Evolutionary conservation across 1,140 invertebrate genomes (phyloP).

Genomic region (Drosophila mauritiana): DNA sequence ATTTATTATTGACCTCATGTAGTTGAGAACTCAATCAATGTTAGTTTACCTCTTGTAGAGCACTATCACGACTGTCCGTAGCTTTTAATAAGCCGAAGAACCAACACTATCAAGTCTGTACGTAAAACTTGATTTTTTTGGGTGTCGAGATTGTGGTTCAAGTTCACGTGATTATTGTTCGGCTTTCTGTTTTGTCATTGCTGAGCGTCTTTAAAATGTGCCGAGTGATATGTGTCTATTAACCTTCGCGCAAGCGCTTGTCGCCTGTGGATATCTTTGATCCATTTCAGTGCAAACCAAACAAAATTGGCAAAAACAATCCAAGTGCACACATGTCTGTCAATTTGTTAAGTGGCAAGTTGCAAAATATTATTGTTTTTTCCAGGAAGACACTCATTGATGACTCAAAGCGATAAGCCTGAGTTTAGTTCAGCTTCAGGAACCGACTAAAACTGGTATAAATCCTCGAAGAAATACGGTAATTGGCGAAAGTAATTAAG

Average conservation of each 20-base stretch:
- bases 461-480: slow-evolving; percentile 29
- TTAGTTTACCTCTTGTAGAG: no score
- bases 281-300: slow-evolving; percentile 29
- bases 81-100: neutral
- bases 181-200: slow-evolving; percentile 58
- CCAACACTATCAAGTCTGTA: slow-evolving; percentile 5
- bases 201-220: slow-evolving; percentile 35
- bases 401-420: slow-evolving; percentile 20
- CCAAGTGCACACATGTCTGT: slow-evolving; percentile 38
- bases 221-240: slow-evolving; percentile 29
- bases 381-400: slow-evolving; percentile 25
- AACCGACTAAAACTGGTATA: slow-evolving; percentile 57
- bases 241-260: slow-evolving; percentile 70
- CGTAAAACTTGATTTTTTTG: slow-evolving; percentile 24
- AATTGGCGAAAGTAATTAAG: slow-evolving; percentile 41
- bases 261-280: slow-evolving; percentile 14
- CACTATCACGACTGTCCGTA: neutral
- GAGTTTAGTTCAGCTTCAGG: slow-evolving; percentile 23
- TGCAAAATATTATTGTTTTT: slow-evolving; percentile 42
- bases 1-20: neutral
- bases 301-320: slow-evolving; percentile 32
- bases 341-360: slow-evolving; percentile 19
- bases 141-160: slow-evolving; percentile 67
- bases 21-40: neutral
- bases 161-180: slow-evolving; percentile 59